Evolutionary conservation across 1,140 invertebrate species (phyloP), one percentile per base, ranked within the genome.

Genomic region (Nylanderia fulva): DNA sequence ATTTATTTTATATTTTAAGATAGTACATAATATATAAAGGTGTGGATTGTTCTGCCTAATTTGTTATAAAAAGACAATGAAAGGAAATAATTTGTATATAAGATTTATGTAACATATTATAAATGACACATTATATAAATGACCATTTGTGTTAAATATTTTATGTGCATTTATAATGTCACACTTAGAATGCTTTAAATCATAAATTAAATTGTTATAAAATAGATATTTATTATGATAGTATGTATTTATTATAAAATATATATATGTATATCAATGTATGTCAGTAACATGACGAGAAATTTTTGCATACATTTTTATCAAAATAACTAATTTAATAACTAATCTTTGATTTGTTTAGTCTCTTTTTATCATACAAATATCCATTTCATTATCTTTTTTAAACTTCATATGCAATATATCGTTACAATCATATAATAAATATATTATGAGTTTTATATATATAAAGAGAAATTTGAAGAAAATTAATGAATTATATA

Each of bases 1-100:
- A 15, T 48, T 69, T 71, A 27, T 86, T 63, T 63, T 63, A 63
- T 72, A 84, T 71, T 71, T 54, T 88, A 88, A 87, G 80, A 75
- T 60, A 85, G 58, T 29, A 64, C 54, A 58, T 87, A 24, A 84
- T 77, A 54, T 29, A 54, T 42, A 61, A 77, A 79, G 72, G 66
- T 27, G n/a, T n/a, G n/a, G 42, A 68, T 56, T 68, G 48, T 79
- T 85, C 15, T 61, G 18, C 58, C n/a, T 58, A 82, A 21, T 61
- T 79, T 85, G 54, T 82, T 64, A 66, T 85, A 27, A 88, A 60
- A 85, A 15, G 0, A n/a, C 6, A 27, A 33, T 36, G 27, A 0
- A 11, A 52, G 45, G 15, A 48, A 79, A 79, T 5, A 33, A n/a
- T 39, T 52, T 79, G 21, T 54, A 29, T 6, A 54, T 33, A 9